Percentiles rank a stretch among this genome's conserved stretches.
phyloP scores from a whole-genome alignment of 2,888 invertebrate species.

The Mesorhabditis belari region DNA sequence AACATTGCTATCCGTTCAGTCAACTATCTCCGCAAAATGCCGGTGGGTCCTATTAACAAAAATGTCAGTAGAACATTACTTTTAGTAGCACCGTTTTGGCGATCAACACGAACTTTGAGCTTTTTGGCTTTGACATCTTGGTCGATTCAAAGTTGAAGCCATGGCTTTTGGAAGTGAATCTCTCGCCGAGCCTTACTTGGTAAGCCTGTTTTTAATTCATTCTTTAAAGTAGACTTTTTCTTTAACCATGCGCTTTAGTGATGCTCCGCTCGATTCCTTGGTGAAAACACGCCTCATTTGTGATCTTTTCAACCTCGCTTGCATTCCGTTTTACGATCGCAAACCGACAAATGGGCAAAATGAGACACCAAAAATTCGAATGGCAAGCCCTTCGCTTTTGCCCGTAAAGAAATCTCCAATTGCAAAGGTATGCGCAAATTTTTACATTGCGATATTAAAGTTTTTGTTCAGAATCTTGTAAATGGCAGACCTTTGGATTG shows the following conservation, averaged over 20 bases:
- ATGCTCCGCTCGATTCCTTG: slow-evolving; percentile 83
- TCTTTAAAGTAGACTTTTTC: too few species aligned
- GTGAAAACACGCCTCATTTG: slow-evolving; percentile 83
- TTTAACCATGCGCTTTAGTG: slow-evolving; percentile 58
- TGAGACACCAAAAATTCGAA: too few species aligned
- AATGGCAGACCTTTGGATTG: too few species aligned
- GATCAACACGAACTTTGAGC: slow-evolving; percentile 43
- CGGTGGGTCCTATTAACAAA: background rate
- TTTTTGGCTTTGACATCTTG: slow-evolving; percentile 86
- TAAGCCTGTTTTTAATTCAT: slow-evolving; percentile 14
- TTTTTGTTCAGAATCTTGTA: too few species aligned
- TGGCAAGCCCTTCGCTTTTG: too few species aligned
- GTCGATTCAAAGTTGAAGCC: slow-evolving; percentile 85
- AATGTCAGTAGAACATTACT: too few species aligned
- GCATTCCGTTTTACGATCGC: slow-evolving; percentile 67
- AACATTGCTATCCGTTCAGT: slow-evolving; percentile 77
- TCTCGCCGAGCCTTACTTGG: slow-evolving; percentile 66
- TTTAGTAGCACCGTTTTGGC: slow-evolving; percentile 11
- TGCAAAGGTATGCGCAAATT: too few species aligned
- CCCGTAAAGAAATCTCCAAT: too few species aligned
- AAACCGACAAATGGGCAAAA: too few species aligned
- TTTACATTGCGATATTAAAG: too few species aligned
- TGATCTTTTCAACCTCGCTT: slow-evolving; percentile 83
- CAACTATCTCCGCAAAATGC: slow-evolving; percentile 45
- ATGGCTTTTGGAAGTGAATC: slow-evolving; percentile 88